A percentile compares a stretch with the other conserved stretches of the same genome.
These are phyloP conservation scores for Philantomba maxwellii DNA, from an alignment of 2,113 vertebrate species.

Conservation along the genomic window DNA sequence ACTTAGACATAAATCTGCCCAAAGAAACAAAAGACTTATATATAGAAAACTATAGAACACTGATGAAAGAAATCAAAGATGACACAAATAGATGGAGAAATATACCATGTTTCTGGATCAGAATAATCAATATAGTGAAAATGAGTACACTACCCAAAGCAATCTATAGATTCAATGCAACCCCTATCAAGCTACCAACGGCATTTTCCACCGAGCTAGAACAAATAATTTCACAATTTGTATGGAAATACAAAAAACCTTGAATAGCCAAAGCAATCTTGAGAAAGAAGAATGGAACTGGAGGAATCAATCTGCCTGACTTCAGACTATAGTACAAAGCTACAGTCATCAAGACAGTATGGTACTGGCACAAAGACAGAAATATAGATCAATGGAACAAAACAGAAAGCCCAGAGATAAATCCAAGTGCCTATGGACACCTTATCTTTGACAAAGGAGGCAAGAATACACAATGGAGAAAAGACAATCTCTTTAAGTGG, in stretches of 20 bases:
- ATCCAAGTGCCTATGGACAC: neutral
- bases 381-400: neutral
- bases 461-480: neutral
- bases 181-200: accelerated
- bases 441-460: neutral
- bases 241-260: neutral
- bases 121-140: neutral
- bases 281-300: neutral
- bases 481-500: neutral
- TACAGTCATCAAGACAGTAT: neutral
- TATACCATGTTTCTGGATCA: neutral
- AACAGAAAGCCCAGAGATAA: neutral
- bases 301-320: neutral
- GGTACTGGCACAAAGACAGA: neutral
- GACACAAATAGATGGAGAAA: neutral
- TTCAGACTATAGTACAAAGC: neutral
- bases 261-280: neutral
- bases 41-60: neutral
- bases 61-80: neutral
- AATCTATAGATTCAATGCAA: neutral
- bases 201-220: neutral
- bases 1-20: neutral
- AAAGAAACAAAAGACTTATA: neutral
- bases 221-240: neutral
- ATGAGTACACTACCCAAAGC: neutral